These are phyloP conservation scores for Hydrolagus affinis DNA, from an alignment of 2,113 vertebrate genomes.

Conservation along the genomic window DNA sequence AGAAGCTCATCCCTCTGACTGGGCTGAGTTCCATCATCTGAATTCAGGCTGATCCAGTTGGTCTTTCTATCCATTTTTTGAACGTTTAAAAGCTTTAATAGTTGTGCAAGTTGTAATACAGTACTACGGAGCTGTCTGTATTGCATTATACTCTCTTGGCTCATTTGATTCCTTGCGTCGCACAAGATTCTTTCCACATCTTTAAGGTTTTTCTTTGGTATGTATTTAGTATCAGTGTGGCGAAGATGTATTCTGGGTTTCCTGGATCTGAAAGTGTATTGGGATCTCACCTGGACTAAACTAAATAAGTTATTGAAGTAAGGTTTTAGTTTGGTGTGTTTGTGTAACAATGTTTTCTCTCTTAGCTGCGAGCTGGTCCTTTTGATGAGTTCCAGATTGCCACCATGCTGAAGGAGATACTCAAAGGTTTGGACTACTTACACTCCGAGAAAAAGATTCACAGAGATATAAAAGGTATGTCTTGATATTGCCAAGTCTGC, in stretches of 20 bases:
- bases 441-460: conserved; percentile 88
- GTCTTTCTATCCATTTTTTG: too few species aligned
- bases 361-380: conserved; percentile 70
- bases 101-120: too few species aligned
- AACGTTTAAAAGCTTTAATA: too few species aligned
- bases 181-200: background rate
- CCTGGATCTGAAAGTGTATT: background rate
- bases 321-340: background rate
- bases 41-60: too few species aligned
- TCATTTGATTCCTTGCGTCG: background rate
- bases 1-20: too few species aligned
- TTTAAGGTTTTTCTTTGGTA: background rate
- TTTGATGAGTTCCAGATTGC: conserved; percentile 84
- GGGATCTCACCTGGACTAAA: too few species aligned
- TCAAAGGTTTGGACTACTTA: conserved; percentile 81
- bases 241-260: background rate
- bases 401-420: conserved; percentile 80
- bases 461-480: conserved; percentile 78
- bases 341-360: conserved; percentile 1
- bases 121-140: too few species aligned
- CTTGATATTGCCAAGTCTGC: background rate
- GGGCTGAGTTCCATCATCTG: too few species aligned
- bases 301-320: background rate
- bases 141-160: too few species aligned
- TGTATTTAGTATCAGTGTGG: background rate